Evolutionary conservation across 2,113 vertebrate species (phyloP).

Genomic region (Nestor notabilis): DNA sequence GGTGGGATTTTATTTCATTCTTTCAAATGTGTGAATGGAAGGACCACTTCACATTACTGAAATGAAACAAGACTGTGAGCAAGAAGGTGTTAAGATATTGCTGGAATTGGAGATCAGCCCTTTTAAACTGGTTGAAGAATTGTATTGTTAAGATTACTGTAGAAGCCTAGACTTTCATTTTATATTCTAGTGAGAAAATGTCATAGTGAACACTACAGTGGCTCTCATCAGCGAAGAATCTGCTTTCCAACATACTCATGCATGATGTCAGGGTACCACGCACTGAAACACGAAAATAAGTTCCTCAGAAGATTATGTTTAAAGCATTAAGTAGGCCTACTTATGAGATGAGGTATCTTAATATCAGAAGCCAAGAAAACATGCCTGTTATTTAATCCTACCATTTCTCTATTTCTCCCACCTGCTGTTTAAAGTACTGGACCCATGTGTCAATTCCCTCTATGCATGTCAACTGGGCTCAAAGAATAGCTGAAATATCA

Average conservation of each 20-base stretch:
- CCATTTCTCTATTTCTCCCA: not conserved
- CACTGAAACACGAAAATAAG: not conserved
- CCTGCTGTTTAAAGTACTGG: not conserved
- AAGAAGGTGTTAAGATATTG: not conserved
- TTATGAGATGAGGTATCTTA: not conserved
- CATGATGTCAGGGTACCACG: not conserved
- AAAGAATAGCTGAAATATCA: not conserved
- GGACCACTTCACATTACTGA: not conserved
- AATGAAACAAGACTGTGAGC: not conserved
- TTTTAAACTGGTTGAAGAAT: not conserved
- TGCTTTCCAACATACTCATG: not conserved
- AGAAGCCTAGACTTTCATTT: not conserved
- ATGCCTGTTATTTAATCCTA: not conserved
- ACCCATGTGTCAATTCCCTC: not conserved
- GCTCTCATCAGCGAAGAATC: not conserved
- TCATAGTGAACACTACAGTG: not conserved
- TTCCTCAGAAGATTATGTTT: not conserved
- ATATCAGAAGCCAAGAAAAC: not conserved
- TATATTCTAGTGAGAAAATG: not conserved
- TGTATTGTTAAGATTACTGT: not conserved
- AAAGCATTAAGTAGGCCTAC: not conserved
- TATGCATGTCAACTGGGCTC: not conserved
- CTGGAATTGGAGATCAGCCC: not conserved
- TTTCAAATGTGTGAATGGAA: not conserved
- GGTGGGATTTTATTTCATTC: not conserved